A percentile compares a stretch with the other conserved stretches of the same genome.
Evolutionary conservation across 2,113 vertebrate genomes (phyloP).

Genomic region (human): GRCh38 chr9:4605501-4606000

Average conservation of each 20-base stretch:
- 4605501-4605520: background rate
- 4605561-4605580: background rate
- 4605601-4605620: background rate
- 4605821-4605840: too few species aligned
- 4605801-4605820: too few species aligned
- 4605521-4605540: background rate
- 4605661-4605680: background rate
- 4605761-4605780: background rate
- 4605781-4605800: background rate
- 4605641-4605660: background rate
- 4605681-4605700: background rate
- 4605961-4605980: too few species aligned
- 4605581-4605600: background rate
- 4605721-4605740: background rate
- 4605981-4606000: too few species aligned
- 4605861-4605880: too few species aligned
- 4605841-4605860: too few species aligned
- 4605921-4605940: too few species aligned
- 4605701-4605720: background rate
- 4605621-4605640: background rate
- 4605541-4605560: background rate
- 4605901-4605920: too few species aligned
- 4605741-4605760: background rate
- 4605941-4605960: too few species aligned
- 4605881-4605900: too few species aligned